These are phyloP conservation scores for Oceanodroma tethys DNA, from an alignment of 2,113 vertebrate species.

Conservation along the genomic window DNA sequence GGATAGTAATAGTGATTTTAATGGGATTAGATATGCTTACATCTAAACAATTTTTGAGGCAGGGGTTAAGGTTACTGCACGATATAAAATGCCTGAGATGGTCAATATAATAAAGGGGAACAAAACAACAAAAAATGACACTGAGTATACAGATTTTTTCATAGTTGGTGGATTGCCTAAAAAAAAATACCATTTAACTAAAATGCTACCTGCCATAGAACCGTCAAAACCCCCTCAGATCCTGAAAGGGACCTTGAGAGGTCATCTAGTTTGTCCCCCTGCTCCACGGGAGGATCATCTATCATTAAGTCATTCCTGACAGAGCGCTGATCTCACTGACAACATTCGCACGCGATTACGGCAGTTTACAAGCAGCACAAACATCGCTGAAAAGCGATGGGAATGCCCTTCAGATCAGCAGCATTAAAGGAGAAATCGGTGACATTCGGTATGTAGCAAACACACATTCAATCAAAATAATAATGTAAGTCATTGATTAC, in stretches of 20 bases:
- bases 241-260: background rate
- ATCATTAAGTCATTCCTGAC: background rate
- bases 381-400: fast-evolving
- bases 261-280: background rate
- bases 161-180: background rate
- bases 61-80: background rate
- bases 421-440: background rate
- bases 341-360: fast-evolving
- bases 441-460: background rate
- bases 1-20: background rate
- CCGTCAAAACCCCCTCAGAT: background rate
- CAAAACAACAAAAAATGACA: background rate
- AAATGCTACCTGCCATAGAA: slow-evolving; percentile 15
- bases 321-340: background rate
- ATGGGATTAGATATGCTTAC: background rate
- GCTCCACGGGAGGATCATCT: background rate
- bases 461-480: background rate
- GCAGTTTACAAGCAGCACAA: background rate
- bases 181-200: background rate
- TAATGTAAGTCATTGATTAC: background rate
- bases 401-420: background rate
- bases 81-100: background rate
- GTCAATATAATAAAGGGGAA: background rate
- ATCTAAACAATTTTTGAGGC: background rate
- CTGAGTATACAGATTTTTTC: background rate